Conservation (phyloP, 2,888 invertebrate genomes). For the Polymixis flavicincta region DNA sequence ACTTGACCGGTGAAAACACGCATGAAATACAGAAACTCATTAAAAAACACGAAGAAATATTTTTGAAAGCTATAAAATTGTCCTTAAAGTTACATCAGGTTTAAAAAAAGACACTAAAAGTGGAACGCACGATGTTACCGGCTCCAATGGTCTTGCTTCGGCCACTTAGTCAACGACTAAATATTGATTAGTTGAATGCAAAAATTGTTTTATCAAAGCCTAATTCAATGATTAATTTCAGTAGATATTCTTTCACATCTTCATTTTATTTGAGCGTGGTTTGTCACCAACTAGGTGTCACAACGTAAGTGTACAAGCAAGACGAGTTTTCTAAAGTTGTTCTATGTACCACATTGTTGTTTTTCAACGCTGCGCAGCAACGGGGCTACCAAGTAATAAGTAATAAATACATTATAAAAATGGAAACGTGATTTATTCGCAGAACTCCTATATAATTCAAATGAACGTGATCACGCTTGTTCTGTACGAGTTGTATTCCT, state of each 20-base stretch:
- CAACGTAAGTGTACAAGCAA: background rate
- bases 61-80: constrained; percentile 40
- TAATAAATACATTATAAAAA: constrained; percentile 47
- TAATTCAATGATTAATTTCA: background rate
- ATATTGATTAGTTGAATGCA: background rate
- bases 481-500: constrained; percentile 9
- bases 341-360: constrained; percentile 16
- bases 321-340: constrained; percentile 9
- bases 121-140: constrained; percentile 36
- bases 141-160: constrained; percentile 3
- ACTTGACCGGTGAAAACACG: constrained; percentile 60
- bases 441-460: constrained; percentile 42
- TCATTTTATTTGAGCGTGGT: background rate
- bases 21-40: constrained; percentile 52
- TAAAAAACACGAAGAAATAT: constrained; percentile 37
- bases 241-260: background rate
- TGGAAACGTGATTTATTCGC: constrained; percentile 47
- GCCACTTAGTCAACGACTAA: constrained; percentile 10
- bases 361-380: constrained; percentile 1
- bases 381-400: background rate
- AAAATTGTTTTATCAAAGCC: background rate
- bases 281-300: background rate
- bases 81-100: constrained; percentile 20
- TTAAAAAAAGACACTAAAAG: constrained; percentile 42
- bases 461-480: constrained; percentile 39